Conservation (phyloP, 2,888 invertebrate species). For the Schizaphis graminum region DNA sequence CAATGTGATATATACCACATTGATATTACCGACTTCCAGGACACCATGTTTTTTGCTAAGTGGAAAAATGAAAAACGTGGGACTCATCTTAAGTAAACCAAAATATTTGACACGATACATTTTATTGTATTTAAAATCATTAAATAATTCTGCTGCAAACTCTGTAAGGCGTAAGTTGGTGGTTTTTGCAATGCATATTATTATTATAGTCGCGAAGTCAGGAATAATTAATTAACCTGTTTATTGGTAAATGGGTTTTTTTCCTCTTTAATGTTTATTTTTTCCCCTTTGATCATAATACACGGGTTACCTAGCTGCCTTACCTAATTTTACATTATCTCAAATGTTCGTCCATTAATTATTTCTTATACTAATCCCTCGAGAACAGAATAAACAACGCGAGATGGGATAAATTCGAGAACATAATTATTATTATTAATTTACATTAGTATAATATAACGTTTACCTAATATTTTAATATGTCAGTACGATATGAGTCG, state of each 20-base stretch:
- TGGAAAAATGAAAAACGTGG: not conserved
- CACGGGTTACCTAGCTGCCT: not conserved
- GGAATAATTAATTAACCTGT: constrained; percentile 1
- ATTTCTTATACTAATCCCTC: not conserved
- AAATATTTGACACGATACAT: not conserved
- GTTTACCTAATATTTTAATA: constrained; percentile 9
- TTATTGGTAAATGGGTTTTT: constrained; percentile 17
- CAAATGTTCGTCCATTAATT: constrained; percentile 31
- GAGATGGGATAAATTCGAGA: constrained; percentile 18
- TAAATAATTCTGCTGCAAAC: not conserved
- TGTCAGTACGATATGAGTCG: not conserved
- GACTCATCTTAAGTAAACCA: not conserved
- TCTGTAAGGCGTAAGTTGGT: not conserved
- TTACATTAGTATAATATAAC: constrained; percentile 31
- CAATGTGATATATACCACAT: not conserved
- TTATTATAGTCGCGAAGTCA: not conserved
- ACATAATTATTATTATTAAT: constrained; percentile 17
- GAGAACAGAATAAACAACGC: constrained; percentile 21
- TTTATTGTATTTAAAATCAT: not conserved
- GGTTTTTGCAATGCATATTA: not conserved
- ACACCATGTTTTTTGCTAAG: not conserved
- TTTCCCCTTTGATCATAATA: not conserved
- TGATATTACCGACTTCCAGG: not conserved
- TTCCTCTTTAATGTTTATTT: not conserved
- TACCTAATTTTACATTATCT: constrained; percentile 21